phyloP scores from a whole-genome alignment of 2,797 vertebrate genomes.

The Harpagifer antarcticus region DNA sequence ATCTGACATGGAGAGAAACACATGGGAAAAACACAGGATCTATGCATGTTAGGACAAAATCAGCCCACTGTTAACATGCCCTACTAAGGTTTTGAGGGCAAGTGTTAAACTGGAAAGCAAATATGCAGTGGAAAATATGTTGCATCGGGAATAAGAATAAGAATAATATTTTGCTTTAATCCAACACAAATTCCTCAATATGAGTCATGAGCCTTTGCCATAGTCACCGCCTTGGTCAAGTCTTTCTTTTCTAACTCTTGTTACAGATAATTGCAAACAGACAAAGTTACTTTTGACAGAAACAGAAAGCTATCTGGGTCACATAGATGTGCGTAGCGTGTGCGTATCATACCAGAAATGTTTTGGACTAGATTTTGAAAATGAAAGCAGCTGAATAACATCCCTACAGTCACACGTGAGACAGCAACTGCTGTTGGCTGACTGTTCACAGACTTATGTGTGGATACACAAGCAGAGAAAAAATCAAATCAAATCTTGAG shows the following conservation, averaged over 20 bases:
- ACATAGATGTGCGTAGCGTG: conserved; percentile 39
- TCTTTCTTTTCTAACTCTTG: conserved; percentile 54
- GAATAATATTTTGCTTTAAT: conserved; percentile 73
- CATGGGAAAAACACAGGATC: conserved; percentile 17
- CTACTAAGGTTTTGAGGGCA: conserved; percentile 23
- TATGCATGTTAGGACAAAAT: conserved; percentile 27
- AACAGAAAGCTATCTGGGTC: conserved; percentile 73
- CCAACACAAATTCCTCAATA: conserved; percentile 67
- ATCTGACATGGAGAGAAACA: conserved; percentile 10
- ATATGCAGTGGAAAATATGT: conserved; percentile 64
- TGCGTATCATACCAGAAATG: conserved; percentile 49
- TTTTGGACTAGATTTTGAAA: conserved; percentile 67
- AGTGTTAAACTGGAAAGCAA: conserved; percentile 48
- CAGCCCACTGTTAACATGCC: conserved; percentile 25
- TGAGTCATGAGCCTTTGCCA: conserved; percentile 66
- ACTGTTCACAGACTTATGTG: conserved; percentile 43
- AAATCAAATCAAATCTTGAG: conserved; percentile 40
- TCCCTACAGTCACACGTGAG: conserved; percentile 59
- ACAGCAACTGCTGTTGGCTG: conserved; percentile 56
- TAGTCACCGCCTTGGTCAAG: conserved; percentile 63
- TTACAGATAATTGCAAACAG: conserved; percentile 79
- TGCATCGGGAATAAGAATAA: conserved; percentile 44
- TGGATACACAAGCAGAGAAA: conserved; percentile 36
- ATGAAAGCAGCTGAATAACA: conserved; percentile 65
- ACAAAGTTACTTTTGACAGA: conserved; percentile 57